Evolutionary conservation across 2,797 vertebrate genomes (phyloP).

Genomic region (Pseudochirops cupreus): DNA sequence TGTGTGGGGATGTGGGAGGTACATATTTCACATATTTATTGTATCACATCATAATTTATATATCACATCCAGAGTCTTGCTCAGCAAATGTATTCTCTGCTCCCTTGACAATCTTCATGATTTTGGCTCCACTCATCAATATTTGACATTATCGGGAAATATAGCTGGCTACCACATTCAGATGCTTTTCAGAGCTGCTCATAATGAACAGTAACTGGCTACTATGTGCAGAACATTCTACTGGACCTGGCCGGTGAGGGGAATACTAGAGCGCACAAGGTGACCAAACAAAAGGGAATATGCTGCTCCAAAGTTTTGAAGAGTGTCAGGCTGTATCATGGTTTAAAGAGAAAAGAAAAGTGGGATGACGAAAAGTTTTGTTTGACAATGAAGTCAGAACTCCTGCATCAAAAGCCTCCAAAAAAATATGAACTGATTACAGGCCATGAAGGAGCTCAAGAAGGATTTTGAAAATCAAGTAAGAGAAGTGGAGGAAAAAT

Average conservation of each 20-base stretch:
- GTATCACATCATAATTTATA: background rate
- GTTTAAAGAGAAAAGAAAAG: background rate
- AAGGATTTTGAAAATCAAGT: too few relatives aligned
- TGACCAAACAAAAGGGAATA: background rate
- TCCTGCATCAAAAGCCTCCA: too few relatives aligned
- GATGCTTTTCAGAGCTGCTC: background rate
- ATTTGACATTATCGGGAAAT: background rate
- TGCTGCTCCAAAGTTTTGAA: background rate
- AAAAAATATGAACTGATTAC: too few relatives aligned
- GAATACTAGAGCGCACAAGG: background rate
- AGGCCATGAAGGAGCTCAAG: too few relatives aligned
- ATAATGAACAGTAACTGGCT: background rate
- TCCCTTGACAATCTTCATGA: background rate
- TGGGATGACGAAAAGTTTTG: background rate
- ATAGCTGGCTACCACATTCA: background rate
- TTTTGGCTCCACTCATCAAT: background rate
- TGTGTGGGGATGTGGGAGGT: too few relatives aligned
- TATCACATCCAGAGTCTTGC: background rate
- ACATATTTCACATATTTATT: background rate
- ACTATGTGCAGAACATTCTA: background rate
- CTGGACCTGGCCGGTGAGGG: background rate
- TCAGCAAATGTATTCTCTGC: background rate
- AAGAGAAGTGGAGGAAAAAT: too few relatives aligned
- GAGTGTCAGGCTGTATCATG: background rate
- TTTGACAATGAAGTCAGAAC: too few relatives aligned